A percentile compares a stretch with the other conserved stretches of the same genome.
These are phyloP conservation scores for Spongilla lacustris DNA, from an alignment of 37 sponge, comb jelly and placozoan species.

Conservation along the genomic window DNA sequence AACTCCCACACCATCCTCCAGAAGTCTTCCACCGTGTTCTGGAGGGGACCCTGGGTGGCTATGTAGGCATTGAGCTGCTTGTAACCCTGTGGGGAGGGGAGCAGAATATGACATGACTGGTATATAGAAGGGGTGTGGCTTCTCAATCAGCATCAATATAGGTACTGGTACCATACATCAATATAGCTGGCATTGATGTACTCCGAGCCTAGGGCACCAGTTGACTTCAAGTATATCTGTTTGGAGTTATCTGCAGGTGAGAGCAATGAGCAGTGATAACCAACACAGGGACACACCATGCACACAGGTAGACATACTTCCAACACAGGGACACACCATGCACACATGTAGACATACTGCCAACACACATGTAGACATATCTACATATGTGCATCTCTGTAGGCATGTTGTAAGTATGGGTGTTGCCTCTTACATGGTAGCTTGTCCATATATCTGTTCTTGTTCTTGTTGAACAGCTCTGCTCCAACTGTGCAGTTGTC, in stretches of 20 bases:
- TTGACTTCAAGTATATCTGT: conserved; percentile 1
- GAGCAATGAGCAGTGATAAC: neutral
- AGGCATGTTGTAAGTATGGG: neutral
- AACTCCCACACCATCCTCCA: conserved; percentile 78
- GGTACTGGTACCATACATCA: conserved; percentile 44
- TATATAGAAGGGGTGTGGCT: neutral
- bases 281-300: neutral
- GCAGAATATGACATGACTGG: neutral
- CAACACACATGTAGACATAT: conserved; percentile 9
- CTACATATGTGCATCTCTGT: neutral
- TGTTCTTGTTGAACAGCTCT: conserved; percentile 58
- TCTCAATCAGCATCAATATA: neutral
- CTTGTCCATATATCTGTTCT: conserved; percentile 54
- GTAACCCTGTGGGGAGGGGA: conserved; percentile 28
- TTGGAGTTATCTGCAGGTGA: conserved; percentile 40
- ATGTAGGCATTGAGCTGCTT: conserved; percentile 47
- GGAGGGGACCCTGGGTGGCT: conserved; percentile 75
- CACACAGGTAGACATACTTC: neutral
- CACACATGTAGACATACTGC: neutral
- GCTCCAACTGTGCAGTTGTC: conserved; percentile 55
- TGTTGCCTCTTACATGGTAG: conserved; percentile 50
- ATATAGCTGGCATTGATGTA: conserved; percentile 34
- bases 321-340: conserved; percentile 1
- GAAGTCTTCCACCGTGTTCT: conserved; percentile 67
- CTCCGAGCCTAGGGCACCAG: neutral